A percentile compares a stretch with the other conserved stretches of the same genome.
Evolutionary conservation across 2,113 vertebrate genomes (phyloP).

Genomic region (Poicephalus gulielmi): DNA sequence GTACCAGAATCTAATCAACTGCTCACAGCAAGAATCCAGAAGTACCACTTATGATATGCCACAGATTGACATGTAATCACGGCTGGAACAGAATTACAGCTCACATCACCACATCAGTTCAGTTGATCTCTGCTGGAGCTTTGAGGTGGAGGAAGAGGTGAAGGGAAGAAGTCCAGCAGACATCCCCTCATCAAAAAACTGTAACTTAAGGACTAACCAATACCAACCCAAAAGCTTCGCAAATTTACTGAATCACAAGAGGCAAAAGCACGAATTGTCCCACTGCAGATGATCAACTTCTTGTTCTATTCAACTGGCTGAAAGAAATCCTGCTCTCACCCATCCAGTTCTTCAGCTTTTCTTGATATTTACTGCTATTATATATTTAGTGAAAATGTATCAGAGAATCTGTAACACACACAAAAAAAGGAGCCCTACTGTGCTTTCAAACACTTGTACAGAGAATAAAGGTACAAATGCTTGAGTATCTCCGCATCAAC

Average conservation of each 20-base stretch:
- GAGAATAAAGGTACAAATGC: not conserved
- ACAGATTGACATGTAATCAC: conserved; percentile 9
- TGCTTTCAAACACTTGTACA: not conserved
- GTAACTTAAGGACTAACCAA: not conserved
- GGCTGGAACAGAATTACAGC: conserved; percentile 16
- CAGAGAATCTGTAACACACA: not conserved
- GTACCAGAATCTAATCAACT: conserved; percentile 29
- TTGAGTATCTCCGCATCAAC: not conserved
- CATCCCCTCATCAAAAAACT: not conserved
- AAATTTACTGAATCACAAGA: not conserved
- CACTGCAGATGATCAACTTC: not conserved
- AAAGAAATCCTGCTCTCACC: not conserved
- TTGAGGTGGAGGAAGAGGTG: not conserved
- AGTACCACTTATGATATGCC: not conserved
- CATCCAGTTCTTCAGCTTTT: not conserved
- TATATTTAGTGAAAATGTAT: not conserved
- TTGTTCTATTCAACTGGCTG: not conserved
- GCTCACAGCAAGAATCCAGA: conserved; percentile 25
- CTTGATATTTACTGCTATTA: not conserved
- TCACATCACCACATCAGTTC: not conserved
- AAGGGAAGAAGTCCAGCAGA: not conserved
- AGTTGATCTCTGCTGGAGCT: conserved; percentile 9
- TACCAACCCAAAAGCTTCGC: not conserved
- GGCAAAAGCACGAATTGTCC: not conserved
- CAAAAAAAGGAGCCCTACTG: not conserved